Conservation (phyloP, 2,888 invertebrate species). For the Oxyteleia sp. region DNA sequence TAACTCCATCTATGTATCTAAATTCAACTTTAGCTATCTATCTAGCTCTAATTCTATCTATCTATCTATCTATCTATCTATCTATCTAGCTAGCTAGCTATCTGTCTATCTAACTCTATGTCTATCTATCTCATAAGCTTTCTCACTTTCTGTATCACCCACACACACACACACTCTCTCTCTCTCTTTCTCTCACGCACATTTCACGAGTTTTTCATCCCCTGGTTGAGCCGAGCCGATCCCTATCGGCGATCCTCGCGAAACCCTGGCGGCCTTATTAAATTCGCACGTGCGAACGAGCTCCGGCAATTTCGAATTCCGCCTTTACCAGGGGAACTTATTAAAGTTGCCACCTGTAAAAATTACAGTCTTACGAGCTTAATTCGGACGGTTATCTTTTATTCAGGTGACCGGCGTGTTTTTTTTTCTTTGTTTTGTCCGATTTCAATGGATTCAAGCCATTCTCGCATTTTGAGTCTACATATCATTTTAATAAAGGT, state of each 20-base stretch:
- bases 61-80: too few relatives aligned
- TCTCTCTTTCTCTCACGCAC: conserved; percentile 11
- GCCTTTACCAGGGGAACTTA: conserved; percentile 40
- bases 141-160: too few relatives aligned
- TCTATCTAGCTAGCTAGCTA: too few relatives aligned
- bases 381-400: conserved; percentile 47
- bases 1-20: too few relatives aligned
- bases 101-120: too few relatives aligned
- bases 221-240: conserved; percentile 9
- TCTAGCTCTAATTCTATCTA: too few relatives aligned
- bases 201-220: conserved; percentile 21
- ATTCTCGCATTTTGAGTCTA: conserved; percentile 2
- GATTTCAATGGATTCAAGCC: conserved; percentile 6
- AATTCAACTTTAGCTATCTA: too few relatives aligned
- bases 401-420: conserved; percentile 29
- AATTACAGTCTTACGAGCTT: conserved; percentile 51
- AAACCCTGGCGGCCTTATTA: conserved; percentile 73
- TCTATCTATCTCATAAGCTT: too few relatives aligned
- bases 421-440: too few relatives aligned
- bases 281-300: conserved; percentile 77
- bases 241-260: conserved; percentile 55
- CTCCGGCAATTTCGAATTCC: conserved; percentile 69
- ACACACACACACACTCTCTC: too few relatives aligned
- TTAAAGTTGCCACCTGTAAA: conserved; percentile 48
- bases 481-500: conserved; percentile 16